Evolutionary conservation across 2,797 vertebrate genomes (phyloP), one percentile per base, ranked within the genome.

Genomic region (Rhinoraja longicauda): DNA sequence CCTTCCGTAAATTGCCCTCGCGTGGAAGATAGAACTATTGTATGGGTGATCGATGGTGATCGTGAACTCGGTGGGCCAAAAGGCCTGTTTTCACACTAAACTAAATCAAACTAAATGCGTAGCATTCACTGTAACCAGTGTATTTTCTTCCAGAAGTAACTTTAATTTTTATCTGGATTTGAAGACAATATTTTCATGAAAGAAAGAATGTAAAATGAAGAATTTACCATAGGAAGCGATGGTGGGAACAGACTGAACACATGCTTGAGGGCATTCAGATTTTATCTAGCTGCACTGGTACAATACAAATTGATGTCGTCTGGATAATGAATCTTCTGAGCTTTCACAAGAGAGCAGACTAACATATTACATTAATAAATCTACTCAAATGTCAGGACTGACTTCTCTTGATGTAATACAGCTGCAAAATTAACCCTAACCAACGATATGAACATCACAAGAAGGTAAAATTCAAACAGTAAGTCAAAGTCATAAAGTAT

Each of bases 361-460:
- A 59, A 59, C 9, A 57, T 82, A 82, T 82, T 82, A 82, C 79
- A 82, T 59, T 82, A 82, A 82, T 82, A 32, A 62, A 64, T 86
- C 82, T 86, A 59, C 57, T 86, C 57, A 86, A 86, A 59, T 86
- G 82, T 62, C 82, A 86, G 57, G 57, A 86, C 12, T 64, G n/a
- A 62, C 13, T 86, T 64, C 62, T 13, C 3, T 86, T 86, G 26
- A 62, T 17, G 82, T 6, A 64, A 86, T 15, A 64, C 29, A 62
- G 57, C 82, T 86, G 57, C 10, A 86, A 86, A 86, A 62, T 86
- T 86, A 86, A 86, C 57, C 57, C 82, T 82, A 45, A 45, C 39
- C 39, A 24, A 81, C 39, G 81, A 81, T 19, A 62, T n/a, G 59
- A 88, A 88, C 59, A 64, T n/a, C 32, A 32, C 26, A 62, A n/a